These are phyloP conservation scores for Panthera tigris DNA, from an alignment of 2,113 vertebrate species.

Conservation along the genomic window DNA sequence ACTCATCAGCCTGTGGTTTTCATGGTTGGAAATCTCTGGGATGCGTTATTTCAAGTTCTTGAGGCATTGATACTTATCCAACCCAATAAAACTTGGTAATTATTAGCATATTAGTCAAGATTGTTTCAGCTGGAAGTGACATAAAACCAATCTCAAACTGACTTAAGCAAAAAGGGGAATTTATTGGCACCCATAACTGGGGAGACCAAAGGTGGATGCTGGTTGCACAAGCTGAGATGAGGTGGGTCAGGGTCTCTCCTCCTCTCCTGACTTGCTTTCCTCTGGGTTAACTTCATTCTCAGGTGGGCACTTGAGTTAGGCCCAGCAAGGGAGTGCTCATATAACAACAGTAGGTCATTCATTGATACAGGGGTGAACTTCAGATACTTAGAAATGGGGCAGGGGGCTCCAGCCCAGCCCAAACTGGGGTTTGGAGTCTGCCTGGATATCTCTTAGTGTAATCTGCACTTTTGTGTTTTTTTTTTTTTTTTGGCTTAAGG, in stretches of 20 bases:
- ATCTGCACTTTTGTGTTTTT: neutral
- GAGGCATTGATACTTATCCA: conserved; percentile 40
- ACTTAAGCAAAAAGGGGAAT: neutral
- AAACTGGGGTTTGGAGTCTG: neutral
- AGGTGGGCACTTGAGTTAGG: neutral
- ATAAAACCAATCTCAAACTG: conserved; percentile 42
- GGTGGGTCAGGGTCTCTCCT: neutral
- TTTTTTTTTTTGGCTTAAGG: neutral
- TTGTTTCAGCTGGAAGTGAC: conserved; percentile 50
- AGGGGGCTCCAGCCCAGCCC: neutral
- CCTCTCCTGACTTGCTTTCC: neutral
- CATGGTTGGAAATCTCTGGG: neutral
- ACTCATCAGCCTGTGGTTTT: conserved; percentile 38
- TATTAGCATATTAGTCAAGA: conserved; percentile 58
- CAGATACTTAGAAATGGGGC: neutral
- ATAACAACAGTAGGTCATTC: neutral
- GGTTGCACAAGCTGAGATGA: neutral
- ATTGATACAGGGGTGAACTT: neutral
- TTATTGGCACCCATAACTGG: neutral
- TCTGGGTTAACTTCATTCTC: neutral
- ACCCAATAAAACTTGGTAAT: conserved; percentile 45
- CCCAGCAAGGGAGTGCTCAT: neutral
- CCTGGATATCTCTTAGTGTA: neutral
- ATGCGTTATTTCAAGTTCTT: conserved; percentile 43
- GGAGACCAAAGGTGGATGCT: neutral